Conservation (phyloP, 1,140 invertebrate species). For the Drosophila sturtevanti region DNA sequence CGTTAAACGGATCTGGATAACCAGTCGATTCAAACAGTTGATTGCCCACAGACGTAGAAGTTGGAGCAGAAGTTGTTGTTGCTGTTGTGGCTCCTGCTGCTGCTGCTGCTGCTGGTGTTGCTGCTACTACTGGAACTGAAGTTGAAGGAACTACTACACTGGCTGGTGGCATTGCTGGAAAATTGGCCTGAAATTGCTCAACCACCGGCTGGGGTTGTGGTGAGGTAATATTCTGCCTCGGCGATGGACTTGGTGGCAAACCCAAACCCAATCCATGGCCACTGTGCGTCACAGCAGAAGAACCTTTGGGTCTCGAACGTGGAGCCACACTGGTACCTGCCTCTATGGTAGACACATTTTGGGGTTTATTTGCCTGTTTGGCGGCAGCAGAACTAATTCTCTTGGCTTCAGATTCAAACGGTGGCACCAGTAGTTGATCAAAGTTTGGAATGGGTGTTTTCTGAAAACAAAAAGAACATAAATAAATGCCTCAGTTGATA, state of each 20-base stretch:
- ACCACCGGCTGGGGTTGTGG: constrained; percentile 78
- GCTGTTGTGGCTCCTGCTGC: constrained; percentile 50
- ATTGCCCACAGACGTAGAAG: constrained; percentile 43
- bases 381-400: constrained; percentile 84
- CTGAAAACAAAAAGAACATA: constrained; percentile 77
- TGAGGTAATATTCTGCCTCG: constrained; percentile 77
- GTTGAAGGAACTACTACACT: constrained; percentile 52
- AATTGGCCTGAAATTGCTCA: constrained; percentile 82
- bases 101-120: constrained; percentile 68
- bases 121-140: constrained; percentile 50
- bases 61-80: constrained; percentile 69
- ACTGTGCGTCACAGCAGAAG: constrained; percentile 78
- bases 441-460: constrained; percentile 87
- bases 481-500: not conserved
- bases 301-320: constrained; percentile 91
- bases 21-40: constrained; percentile 83
- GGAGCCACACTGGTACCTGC: constrained; percentile 91
- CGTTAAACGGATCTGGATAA: constrained; percentile 86
- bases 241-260: constrained; percentile 83
- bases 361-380: constrained; percentile 74
- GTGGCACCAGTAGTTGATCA: constrained; percentile 86
- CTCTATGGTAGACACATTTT: constrained; percentile 84
- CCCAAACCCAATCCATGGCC: constrained; percentile 83
- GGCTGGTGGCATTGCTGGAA: constrained; percentile 73
- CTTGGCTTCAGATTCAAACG: constrained; percentile 87